These are phyloP conservation scores for Rhinophrynus dorsalis DNA, from an alignment of 2,797 vertebrate species.

Conservation along the genomic window DNA sequence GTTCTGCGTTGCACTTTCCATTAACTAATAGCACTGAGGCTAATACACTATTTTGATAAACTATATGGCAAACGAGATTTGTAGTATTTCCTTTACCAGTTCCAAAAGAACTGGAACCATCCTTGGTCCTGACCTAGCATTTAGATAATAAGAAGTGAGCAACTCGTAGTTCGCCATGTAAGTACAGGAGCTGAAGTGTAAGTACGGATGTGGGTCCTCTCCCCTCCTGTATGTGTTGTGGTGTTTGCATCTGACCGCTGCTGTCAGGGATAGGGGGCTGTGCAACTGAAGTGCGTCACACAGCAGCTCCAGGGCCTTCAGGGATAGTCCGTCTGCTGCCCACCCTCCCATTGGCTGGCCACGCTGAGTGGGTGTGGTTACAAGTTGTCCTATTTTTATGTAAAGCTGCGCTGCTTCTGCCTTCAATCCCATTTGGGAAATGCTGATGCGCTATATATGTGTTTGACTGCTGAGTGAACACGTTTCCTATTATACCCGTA, in stretches of 20 bases:
- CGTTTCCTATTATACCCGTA: no score
- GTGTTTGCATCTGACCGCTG: conserved; percentile 25
- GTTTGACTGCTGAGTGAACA: neutral
- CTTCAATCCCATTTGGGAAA: neutral
- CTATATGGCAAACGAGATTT: no score
- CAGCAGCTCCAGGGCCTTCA: conserved; percentile 64
- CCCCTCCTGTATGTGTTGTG: neutral
- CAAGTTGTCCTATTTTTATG: conserved; percentile 12
- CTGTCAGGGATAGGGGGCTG: conserved; percentile 60
- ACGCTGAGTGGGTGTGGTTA: conserved; percentile 8
- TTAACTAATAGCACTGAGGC: no score
- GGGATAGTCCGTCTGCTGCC: conserved; percentile 50
- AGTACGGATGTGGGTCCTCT: no score
- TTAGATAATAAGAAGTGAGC: no score
- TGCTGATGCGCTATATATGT: neutral
- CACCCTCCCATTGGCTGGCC: conserved; percentile 41
- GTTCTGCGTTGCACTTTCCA: no score
- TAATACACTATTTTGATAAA: no score
- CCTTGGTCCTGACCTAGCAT: no score
- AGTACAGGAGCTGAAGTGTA: no score
- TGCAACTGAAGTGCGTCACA: conserved; percentile 75
- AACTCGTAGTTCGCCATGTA: no score
- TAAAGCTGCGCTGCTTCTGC: neutral
- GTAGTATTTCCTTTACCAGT: no score
- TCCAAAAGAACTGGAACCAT: no score